These are phyloP conservation scores for Urechis unicinctus DNA, from an alignment of 2,888 invertebrate species.

Conservation along the genomic window DNA sequence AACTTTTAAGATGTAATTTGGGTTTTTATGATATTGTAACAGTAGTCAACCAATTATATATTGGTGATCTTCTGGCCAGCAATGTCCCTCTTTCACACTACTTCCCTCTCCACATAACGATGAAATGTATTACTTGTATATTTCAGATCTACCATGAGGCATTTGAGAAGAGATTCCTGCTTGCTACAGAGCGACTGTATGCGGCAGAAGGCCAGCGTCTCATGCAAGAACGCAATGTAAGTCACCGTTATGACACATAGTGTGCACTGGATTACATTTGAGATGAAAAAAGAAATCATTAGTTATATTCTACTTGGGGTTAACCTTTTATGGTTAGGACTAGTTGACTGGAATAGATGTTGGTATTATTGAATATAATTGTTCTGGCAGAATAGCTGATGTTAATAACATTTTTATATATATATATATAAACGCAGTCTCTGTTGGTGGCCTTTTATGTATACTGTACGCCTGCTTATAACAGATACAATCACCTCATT, in stretches of 20 bases:
- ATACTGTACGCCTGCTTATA: neutral
- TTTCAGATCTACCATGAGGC: slow-evolving; percentile 46
- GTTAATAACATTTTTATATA: no score
- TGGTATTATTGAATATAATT: no score
- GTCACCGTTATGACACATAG: slow-evolving; percentile 11
- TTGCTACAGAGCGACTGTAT: slow-evolving; percentile 88
- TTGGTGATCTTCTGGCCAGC: no score
- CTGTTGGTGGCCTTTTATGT: no score
- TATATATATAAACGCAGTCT: no score
- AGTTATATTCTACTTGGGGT: neutral
- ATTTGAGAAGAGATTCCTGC: slow-evolving; percentile 67
- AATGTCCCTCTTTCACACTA: no score
- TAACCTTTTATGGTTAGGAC: neutral
- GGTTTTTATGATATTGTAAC: no score
- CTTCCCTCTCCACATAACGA: no score
- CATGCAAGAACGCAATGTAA: slow-evolving; percentile 82
- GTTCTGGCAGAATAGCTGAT: no score
- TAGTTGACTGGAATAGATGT: neutral
- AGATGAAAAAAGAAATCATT: neutral
- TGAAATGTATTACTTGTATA: neutral
- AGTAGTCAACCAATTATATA: no score
- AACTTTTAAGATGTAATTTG: no score
- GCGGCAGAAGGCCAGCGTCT: slow-evolving; percentile 86
- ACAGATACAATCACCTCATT: no score
- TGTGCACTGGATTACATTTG: neutral